These are phyloP conservation scores for Camelus dromedarius DNA, from an alignment of 2,113 vertebrate genomes.

Conservation along the genomic window DNA sequence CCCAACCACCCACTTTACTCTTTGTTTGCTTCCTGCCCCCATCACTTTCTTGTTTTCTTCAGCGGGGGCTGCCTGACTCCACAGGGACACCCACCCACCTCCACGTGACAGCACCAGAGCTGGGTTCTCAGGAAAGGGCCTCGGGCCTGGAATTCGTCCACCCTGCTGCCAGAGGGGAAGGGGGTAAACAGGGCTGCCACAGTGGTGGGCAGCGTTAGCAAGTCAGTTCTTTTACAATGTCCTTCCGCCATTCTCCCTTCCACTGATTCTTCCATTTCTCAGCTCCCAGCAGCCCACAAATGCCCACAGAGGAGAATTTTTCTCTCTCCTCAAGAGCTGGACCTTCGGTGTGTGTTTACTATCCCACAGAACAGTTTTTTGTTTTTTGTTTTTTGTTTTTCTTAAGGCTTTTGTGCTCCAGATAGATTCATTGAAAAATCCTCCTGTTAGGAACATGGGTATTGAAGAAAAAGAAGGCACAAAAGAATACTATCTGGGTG, in stretches of 20 bases:
- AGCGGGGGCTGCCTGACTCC: neutral
- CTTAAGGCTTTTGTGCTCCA: neutral
- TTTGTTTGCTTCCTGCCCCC: neutral
- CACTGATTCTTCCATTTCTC: neutral
- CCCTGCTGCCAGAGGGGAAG: neutral
- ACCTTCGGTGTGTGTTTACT: neutral
- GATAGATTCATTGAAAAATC: neutral
- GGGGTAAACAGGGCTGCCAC: rapidly evolving
- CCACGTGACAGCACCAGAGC: too few relatives aligned
- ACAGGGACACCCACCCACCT: neutral
- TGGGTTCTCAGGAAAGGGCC: neutral
- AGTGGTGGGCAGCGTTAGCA: too few relatives aligned
- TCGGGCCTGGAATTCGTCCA: neutral
- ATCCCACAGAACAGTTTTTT: neutral
- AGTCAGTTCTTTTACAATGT: neutral
- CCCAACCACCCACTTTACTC: neutral
- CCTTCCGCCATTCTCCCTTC: too few relatives aligned
- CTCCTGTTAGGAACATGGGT: neutral
- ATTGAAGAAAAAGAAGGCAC: neutral
- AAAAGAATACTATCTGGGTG: neutral
- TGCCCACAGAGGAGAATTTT: neutral
- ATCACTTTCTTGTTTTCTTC: neutral
- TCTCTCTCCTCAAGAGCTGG: neutral
- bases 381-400: neutral
- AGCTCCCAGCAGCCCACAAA: neutral